Conservation (phyloP, 2,888 invertebrate species). For the Phortica magna region DNA sequence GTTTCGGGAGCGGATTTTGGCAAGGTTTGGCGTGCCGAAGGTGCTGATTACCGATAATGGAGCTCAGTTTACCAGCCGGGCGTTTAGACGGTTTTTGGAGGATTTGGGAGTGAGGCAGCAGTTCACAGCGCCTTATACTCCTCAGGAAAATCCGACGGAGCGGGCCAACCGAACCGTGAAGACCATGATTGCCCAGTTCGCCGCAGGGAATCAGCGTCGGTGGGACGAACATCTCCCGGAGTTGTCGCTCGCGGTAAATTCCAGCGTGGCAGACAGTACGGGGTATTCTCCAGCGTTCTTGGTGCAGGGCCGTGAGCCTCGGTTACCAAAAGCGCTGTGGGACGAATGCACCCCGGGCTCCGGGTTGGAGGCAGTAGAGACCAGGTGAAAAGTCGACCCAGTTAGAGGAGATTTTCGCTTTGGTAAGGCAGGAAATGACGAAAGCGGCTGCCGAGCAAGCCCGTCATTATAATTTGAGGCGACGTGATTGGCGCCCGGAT, state of each 20-base stretch:
- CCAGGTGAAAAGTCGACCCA: not conserved
- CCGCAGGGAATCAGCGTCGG: not conserved
- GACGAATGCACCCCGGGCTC: not conserved
- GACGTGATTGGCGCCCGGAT: not conserved
- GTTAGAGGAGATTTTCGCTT: not conserved
- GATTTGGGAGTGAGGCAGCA: not conserved
- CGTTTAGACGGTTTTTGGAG: not conserved
- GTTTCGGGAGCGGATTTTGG: slow-evolving; percentile 10
- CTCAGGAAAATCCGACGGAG: slow-evolving; percentile 1
- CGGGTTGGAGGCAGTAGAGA: no score
- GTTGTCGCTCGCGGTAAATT: slow-evolving; percentile 22
- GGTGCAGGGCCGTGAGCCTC: not conserved
- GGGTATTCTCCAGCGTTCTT: slow-evolving; percentile 24
- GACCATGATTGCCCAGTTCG: slow-evolving; percentile 7
- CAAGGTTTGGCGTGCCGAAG: not conserved
- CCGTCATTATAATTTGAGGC: not conserved
- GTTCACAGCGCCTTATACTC: slow-evolving; percentile 17
- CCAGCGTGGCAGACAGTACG: slow-evolving; percentile 14
- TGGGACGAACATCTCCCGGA: slow-evolving; percentile 14
- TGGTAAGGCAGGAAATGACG: not conserved
- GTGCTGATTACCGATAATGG: not conserved
- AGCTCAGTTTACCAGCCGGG: slow-evolving; percentile 3
- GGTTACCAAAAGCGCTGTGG: not conserved
- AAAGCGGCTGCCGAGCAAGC: not conserved
- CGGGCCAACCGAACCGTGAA: slow-evolving; percentile 2